Evolutionary conservation across 2,797 vertebrate genomes (phyloP).

Genomic region (Anguilla pacifica): DNA sequence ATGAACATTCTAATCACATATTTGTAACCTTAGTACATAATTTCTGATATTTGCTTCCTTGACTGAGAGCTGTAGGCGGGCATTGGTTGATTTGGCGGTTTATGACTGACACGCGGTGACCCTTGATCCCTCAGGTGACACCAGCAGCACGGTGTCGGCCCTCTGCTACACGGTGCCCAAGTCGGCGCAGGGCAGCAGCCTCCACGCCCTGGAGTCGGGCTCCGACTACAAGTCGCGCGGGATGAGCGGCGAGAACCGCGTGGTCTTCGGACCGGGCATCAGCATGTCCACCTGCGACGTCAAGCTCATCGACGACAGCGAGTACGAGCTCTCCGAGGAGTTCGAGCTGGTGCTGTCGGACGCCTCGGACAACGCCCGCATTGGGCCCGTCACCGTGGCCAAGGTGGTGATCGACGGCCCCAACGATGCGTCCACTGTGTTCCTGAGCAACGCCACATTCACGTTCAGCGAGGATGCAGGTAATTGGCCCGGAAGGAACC

Average conservation of each 20-base stretch:
- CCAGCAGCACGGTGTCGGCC: constrained; percentile 86
- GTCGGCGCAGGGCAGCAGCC: constrained; percentile 89
- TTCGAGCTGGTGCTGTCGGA: constrained; percentile 87
- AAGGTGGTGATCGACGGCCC: constrained; percentile 87
- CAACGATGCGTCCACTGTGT: constrained; percentile 90
- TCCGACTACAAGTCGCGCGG: constrained; percentile 93
- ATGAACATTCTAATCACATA: no score
- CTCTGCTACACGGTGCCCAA: constrained; percentile 87
- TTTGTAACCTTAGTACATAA: no score
- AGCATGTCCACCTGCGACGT: constrained; percentile 85
- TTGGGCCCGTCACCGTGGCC: constrained; percentile 75
- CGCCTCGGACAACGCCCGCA: constrained; percentile 81
- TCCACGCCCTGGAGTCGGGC: constrained; percentile 83
- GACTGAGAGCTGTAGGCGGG: neutral
- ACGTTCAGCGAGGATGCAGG: constrained; percentile 91
- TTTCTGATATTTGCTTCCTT: neutral
- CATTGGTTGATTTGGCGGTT: neutral
- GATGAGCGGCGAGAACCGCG: constrained; percentile 76
- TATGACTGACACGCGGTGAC: neutral
- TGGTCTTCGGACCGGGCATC: constrained; percentile 84
- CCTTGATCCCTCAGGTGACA: constrained; percentile 73
- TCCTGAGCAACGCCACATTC: constrained; percentile 84
- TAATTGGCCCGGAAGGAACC: constrained; percentile 52
- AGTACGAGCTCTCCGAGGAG: constrained; percentile 95
- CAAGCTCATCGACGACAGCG: constrained; percentile 90